Evolutionary conservation across 2,113 vertebrate species (phyloP).

Genomic region (Xiphorhynchus elegans): DNA sequence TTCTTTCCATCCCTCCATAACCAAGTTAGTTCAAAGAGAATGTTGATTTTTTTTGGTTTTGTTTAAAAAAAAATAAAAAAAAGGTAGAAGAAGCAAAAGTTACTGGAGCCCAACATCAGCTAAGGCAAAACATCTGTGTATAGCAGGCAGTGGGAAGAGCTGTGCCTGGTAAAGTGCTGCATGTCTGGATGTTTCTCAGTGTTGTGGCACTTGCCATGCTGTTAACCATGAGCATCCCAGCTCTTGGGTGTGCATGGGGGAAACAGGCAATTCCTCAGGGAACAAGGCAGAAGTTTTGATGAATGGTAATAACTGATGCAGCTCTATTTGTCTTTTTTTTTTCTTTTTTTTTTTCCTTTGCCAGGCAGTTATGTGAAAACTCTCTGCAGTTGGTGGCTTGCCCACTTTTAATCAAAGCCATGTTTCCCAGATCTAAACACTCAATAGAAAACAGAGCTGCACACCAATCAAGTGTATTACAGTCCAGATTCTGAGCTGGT

Average conservation of each 20-base stretch:
- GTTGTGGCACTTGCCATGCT: not conserved
- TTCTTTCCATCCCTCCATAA: not conserved
- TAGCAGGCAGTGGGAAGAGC: not conserved
- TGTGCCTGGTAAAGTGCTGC: not conserved
- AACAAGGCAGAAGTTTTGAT: not conserved
- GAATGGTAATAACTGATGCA: not conserved
- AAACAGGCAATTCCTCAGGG: not conserved
- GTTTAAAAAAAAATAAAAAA: not conserved
- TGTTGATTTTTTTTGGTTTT: not conserved
- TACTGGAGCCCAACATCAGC: not conserved
- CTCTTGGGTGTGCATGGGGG: not conserved
- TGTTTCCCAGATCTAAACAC: slow-evolving; percentile 15
- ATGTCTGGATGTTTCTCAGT: not conserved
- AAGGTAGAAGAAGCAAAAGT: not conserved
- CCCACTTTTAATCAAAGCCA: slow-evolving; percentile 56
- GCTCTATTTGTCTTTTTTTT: not conserved
- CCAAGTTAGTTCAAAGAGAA: not conserved
- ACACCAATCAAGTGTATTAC: not conserved
- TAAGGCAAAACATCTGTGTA: not conserved
- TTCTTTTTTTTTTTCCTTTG: not conserved
- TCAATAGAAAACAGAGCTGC: slow-evolving; percentile 36
- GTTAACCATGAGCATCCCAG: not conserved
- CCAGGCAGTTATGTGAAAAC: slow-evolving; percentile 38
- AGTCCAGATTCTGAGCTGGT: slow-evolving; percentile 18
- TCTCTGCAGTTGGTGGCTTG: slow-evolving; percentile 16